Evolutionary conservation across 2,888 invertebrate genomes (phyloP).

Genomic region (Drosophila meridionalis): DNA sequence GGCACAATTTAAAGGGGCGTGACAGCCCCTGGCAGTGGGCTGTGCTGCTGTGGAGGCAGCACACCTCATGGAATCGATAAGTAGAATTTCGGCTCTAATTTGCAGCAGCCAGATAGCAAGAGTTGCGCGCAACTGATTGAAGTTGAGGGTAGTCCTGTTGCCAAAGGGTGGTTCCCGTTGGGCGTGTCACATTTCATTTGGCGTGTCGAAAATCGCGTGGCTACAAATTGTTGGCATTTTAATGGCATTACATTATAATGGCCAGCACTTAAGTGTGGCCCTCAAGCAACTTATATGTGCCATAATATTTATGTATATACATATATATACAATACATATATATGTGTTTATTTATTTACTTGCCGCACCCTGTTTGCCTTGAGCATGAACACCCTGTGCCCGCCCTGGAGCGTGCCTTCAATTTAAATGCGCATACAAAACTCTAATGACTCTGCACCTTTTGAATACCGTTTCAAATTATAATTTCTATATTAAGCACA

Average conservation of each 20-base stretch:
- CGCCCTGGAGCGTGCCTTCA: conserved; percentile 16
- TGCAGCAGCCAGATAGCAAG: conserved; percentile 40
- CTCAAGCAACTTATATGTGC: conserved; percentile 60
- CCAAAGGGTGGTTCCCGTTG: neutral
- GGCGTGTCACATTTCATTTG: conserved; percentile 63
- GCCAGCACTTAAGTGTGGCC: conserved; percentile 33
- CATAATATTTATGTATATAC: conserved; percentile 58
- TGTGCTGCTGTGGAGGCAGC: neutral
- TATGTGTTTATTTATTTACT: conserved; percentile 10
- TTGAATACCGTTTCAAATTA: conserved; percentile 26
- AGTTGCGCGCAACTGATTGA: conserved; percentile 36
- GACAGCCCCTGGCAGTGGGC: conserved; percentile 6
- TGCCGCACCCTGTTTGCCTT: conserved; percentile 11
- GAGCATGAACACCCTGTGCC: neutral
- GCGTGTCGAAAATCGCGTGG: conserved; percentile 59
- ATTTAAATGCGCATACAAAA: conserved; percentile 43
- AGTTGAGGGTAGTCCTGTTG: conserved; percentile 7
- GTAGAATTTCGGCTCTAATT: conserved; percentile 49
- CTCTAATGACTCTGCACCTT: conserved; percentile 22
- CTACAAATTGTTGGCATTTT: conserved; percentile 65
- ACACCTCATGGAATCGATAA: conserved; percentile 14
- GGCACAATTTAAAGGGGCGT: conserved; percentile 19
- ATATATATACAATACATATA: neutral
- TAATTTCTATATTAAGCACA: conserved; percentile 21
- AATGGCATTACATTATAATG: conserved; percentile 58